Percentiles rank a stretch among this genome's conserved stretches.
Evolutionary conservation across 2,797 vertebrate species (phyloP).

Genomic region (Spea hammondii): DNA sequence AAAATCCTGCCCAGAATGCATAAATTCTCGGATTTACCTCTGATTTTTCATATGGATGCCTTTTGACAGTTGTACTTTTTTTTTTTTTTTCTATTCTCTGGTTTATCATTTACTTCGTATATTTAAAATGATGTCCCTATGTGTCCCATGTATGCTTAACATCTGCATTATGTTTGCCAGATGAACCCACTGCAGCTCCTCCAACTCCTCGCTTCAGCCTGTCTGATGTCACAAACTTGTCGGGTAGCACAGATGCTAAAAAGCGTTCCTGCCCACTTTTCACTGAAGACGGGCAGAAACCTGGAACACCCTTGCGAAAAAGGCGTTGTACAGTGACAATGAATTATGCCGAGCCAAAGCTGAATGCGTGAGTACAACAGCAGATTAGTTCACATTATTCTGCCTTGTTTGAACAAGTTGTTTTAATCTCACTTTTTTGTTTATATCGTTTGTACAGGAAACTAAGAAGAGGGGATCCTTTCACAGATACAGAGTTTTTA

Average conservation of each 20-base stretch:
- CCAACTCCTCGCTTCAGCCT: slow-evolving; percentile 67
- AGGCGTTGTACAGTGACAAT: slow-evolving; percentile 77
- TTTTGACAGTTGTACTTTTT: not conserved
- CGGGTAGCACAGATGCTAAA: slow-evolving; percentile 57
- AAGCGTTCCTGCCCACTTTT: slow-evolving; percentile 60
- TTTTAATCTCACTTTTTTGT: not conserved
- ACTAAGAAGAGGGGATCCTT: slow-evolving; percentile 89
- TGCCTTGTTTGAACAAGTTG: too few species aligned
- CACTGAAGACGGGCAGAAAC: slow-evolving; percentile 57
- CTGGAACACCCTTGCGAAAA: slow-evolving; percentile 61
- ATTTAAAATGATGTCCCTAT: not conserved
- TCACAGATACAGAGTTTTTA: slow-evolving; percentile 86
- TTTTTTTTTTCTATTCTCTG: not conserved
- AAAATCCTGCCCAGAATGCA: too few species aligned
- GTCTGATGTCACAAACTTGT: slow-evolving; percentile 85
- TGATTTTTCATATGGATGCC: too few species aligned
- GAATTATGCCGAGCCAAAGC: slow-evolving; percentile 85
- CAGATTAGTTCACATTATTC: too few species aligned
- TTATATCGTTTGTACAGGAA: slow-evolving; percentile 71
- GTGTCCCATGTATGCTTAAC: not conserved
- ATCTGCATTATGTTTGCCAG: slow-evolving; percentile 47
- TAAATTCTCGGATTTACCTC: too few species aligned
- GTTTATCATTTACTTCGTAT: not conserved
- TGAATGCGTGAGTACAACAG: slow-evolving; percentile 63
- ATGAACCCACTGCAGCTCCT: slow-evolving; percentile 59